Base-by-base conservation (phyloP, 2,888 invertebrate species). In the Lasioglossum leucozonium region DNA sequence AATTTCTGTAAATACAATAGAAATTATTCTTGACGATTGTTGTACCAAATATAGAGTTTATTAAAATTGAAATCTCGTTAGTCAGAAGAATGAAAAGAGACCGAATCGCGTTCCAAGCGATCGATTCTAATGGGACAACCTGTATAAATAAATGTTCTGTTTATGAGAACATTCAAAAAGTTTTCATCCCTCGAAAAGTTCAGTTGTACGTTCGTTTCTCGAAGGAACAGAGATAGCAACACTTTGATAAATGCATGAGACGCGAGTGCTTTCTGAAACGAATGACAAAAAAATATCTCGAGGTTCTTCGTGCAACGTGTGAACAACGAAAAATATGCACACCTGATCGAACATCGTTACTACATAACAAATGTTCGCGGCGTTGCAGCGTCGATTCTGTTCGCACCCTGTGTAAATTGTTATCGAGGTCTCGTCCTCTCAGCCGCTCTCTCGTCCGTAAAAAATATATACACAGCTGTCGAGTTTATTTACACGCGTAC, bases 201-300 rank as follows among this genome's bases (percentile, higher is more conserved):
- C 47, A 72, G 74, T 72, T 26, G 26, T 51, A 26, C 44, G 71
- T 62, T 42, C 51, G 4, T 22, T 65, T 22, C 13, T 44, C 18
- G 37, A 58, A 71, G 30, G 40, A 71, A 40, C 44, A 30, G 26
- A 30, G 44, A 30, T 18, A n/a, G 16, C 22, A n/a, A 47, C 30
- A n/a, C 30, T 26, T 76, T 26, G 73, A 58, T 84, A 84, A 82
- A 84, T 82, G 84, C 84, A 78, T n/a, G 55, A 75, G 62, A 73
- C 73, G 74, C 58, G 71, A 55, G 40, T 62, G 22, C 18, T 51
- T 18, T 4, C n/a, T 47, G 18, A 22, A 81, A 81, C 81, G 79
- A 55, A 67, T 37, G 47, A 79, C 11, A 71, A 76, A 58, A 4
- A 3, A 40, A 47, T 72, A 40, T 69, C 65, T 5, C 26, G 16